Percentiles rank a stretch among this genome's conserved stretches.
Evolutionary conservation across 2,113 vertebrate genomes (phyloP).

Genomic region (Vidua macroura): DNA sequence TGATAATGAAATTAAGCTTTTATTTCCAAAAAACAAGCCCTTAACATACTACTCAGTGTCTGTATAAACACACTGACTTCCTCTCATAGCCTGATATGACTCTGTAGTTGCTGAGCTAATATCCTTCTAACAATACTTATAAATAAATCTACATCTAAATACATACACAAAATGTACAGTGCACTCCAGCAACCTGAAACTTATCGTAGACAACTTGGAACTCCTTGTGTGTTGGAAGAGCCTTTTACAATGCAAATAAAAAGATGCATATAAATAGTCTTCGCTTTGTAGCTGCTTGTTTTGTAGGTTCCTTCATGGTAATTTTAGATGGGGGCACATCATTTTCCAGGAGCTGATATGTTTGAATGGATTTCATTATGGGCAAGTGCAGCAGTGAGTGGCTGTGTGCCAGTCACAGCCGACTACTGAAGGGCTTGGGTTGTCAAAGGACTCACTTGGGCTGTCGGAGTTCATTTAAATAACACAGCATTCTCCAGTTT

Average conservation of each 20-base stretch:
- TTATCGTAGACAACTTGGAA: background rate
- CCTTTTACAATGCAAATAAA: conserved; percentile 50
- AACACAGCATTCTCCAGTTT: conserved; percentile 33
- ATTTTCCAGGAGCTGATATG: conserved; percentile 37
- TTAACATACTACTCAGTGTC: conserved; percentile 14
- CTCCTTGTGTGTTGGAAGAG: background rate
- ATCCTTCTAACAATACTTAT: background rate
- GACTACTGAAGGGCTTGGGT: conserved; percentile 48
- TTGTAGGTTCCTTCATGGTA: conserved; percentile 23
- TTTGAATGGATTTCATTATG: conserved; percentile 58
- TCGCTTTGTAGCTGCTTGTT: background rate
- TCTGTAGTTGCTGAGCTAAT: conserved; percentile 18
- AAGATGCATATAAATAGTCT: background rate
- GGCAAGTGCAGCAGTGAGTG: conserved; percentile 47
- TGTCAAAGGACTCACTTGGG: conserved; percentile 62
- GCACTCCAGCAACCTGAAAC: background rate
- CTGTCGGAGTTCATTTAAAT: conserved; percentile 68
- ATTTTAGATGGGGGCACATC: background rate
- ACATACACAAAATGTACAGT: background rate
- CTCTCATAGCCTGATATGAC: conserved; percentile 1
- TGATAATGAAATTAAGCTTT: conserved; percentile 68
- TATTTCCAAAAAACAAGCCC: conserved; percentile 60
- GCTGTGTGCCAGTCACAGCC: conserved; percentile 53
- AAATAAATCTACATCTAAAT: background rate
- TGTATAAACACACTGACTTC: conserved; percentile 28